Percentiles rank a stretch among this genome's conserved stretches.
These are phyloP conservation scores for Axis porcinus DNA, from an alignment of 2,113 vertebrate species.

Conservation along the genomic window DNA sequence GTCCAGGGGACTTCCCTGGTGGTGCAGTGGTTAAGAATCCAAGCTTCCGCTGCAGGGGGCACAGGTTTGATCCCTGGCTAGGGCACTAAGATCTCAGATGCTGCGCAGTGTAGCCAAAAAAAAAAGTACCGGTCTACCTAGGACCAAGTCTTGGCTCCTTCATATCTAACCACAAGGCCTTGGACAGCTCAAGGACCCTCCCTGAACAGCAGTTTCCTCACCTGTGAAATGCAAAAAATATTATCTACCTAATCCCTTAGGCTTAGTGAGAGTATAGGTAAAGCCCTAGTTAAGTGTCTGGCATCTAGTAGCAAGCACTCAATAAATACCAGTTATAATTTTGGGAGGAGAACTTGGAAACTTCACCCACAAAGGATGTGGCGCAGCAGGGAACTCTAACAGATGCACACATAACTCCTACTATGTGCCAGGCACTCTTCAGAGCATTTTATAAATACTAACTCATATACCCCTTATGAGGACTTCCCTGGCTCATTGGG, in stretches of 20 bases:
- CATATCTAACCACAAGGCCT: no score
- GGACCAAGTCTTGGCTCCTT: background rate
- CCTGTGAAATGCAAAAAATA: background rate
- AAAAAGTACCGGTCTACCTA: no score
- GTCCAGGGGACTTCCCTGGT: background rate
- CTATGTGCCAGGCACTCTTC: background rate
- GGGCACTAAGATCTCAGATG: background rate
- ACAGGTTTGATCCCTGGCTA: background rate
- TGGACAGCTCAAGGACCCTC: background rate
- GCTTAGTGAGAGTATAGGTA: background rate
- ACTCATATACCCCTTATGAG: background rate
- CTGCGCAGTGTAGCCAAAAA: background rate
- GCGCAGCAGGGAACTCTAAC: background rate
- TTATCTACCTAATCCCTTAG: background rate
- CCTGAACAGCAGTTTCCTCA: background rate
- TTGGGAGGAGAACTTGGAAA: background rate
- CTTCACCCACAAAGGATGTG: background rate
- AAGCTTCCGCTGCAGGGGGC: background rate
- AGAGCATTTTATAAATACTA: background rate
- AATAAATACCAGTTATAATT: background rate
- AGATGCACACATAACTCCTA: background rate
- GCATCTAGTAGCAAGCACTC: background rate
- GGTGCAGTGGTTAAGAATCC: background rate
- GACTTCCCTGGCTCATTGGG: background rate
- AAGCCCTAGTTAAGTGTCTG: background rate